A percentile compares a stretch with the other conserved stretches of the same genome.
Evolutionary conservation across 1,140 invertebrate genomes (phyloP).

Genomic region (Saccostrea cuccullata): DNA sequence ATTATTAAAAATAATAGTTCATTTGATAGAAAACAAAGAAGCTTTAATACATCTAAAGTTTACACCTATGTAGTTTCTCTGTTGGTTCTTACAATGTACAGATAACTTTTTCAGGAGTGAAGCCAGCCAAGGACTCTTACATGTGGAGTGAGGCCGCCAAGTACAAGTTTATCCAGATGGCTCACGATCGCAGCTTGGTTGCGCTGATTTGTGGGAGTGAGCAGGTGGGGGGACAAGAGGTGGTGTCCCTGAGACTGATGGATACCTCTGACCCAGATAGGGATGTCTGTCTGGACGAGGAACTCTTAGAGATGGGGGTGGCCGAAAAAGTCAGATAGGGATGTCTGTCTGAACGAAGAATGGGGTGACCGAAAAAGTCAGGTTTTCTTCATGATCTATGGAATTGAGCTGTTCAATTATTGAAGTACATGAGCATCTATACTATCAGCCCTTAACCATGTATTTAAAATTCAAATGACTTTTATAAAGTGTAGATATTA

Average conservation of each 20-base stretch:
- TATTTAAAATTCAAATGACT: too few relatives aligned
- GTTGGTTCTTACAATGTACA: neutral
- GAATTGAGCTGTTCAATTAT: neutral
- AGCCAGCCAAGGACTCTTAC: constrained; percentile 31
- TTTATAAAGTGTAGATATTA: too few relatives aligned
- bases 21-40: too few relatives aligned
- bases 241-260: constrained; percentile 56
- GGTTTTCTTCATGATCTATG: neutral
- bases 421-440: too few relatives aligned
- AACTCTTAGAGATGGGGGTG: constrained; percentile 45
- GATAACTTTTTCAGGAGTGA: constrained; percentile 41
- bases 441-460: too few relatives aligned
- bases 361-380: constrained; percentile 42
- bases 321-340: constrained; percentile 47
- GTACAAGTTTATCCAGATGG: constrained; percentile 54
- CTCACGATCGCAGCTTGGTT: constrained; percentile 51
- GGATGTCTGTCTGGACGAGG: constrained; percentile 59
- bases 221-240: constrained; percentile 7
- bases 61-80: neutral
- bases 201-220: constrained; percentile 39
- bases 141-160: constrained; percentile 60
- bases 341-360: constrained; percentile 58
- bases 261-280: constrained; percentile 50
- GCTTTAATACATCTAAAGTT: neutral
- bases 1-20: too few relatives aligned